phyloP scores from a whole-genome alignment of 2,888 invertebrate species.

The Drosophila helvetica region DNA sequence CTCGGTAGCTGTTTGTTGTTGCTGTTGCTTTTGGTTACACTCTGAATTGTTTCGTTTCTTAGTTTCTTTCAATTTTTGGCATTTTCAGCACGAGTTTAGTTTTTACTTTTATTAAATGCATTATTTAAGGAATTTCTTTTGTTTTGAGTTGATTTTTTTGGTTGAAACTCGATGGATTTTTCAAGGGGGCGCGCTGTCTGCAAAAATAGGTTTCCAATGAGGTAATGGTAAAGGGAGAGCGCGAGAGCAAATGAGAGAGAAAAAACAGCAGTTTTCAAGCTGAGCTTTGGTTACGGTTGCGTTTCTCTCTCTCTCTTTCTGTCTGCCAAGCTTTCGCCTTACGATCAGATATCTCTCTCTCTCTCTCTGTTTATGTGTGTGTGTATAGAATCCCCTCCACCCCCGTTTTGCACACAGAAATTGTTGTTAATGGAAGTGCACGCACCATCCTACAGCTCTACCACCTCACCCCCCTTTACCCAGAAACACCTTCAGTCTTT shows the following conservation, averaged over 20 bases:
- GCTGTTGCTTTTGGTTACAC: slow-evolving; percentile 28
- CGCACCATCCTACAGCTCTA: not conserved
- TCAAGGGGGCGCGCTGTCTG: not conserved
- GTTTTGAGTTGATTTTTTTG: slow-evolving; percentile 17
- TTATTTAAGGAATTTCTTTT: slow-evolving; percentile 49
- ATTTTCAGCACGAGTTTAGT: slow-evolving; percentile 65
- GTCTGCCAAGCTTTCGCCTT: not conserved
- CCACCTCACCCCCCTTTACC: not conserved
- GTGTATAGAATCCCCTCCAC: not conserved
- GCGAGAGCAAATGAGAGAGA: not conserved
- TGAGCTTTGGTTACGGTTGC: not conserved
- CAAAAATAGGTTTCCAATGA: not conserved
- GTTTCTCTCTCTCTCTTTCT: not conserved
- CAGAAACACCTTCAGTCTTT: not conserved
- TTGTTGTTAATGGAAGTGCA: not conserved
- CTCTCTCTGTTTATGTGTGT: not conserved
- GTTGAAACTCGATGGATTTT: not conserved
- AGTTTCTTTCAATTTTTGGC: slow-evolving; percentile 68
- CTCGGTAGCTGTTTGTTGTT: slow-evolving; percentile 7
- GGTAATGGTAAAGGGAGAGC: not conserved
- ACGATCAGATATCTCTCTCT: not conserved
- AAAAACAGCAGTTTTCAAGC: not conserved
- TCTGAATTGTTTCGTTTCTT: slow-evolving; percentile 33
- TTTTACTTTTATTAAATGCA: slow-evolving; percentile 69
- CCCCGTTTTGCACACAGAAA: not conserved